Conservation (phyloP, 1,140 invertebrate genomes). For the Diorhabda carinulata region DNA sequence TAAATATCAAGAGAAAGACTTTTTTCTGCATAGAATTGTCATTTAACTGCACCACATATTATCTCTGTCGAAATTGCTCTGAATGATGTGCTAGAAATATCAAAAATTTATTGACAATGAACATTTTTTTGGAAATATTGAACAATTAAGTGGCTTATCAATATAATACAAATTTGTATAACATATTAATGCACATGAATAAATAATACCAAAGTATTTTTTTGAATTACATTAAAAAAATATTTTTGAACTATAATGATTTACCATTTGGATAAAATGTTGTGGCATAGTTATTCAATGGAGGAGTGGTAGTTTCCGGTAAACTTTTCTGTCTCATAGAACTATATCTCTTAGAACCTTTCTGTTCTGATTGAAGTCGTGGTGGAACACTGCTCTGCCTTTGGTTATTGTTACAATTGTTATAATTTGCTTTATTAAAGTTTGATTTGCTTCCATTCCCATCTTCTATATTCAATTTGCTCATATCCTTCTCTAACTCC, state of each 20-base stretch:
- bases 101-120: too few species aligned
- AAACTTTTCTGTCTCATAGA: conserved; percentile 52
- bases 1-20: too few species aligned
- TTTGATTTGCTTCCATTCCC: conserved; percentile 32
- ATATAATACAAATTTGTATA: too few species aligned
- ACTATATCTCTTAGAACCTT: conserved; percentile 54
- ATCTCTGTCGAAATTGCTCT: too few species aligned
- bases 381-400: conserved; percentile 50
- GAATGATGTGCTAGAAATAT: too few species aligned
- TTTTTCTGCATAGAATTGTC: too few species aligned
- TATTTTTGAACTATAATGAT: background rate
- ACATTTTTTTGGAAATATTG: too few species aligned
- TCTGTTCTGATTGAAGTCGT: conserved; percentile 50
- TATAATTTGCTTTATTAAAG: conserved; percentile 41
- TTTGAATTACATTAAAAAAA: too few species aligned
- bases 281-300: conserved; percentile 23
- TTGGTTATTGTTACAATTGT: conserved; percentile 21
- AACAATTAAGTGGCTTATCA: too few species aligned
- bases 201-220: too few species aligned
- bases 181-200: too few species aligned
- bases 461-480: conserved; percentile 50
- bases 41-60: too few species aligned
- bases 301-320: conserved; percentile 41
- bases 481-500: conserved; percentile 51
- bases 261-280: conserved; percentile 42